These are phyloP conservation scores for Ecliptopera silaceata DNA, from an alignment of 2,888 invertebrate genomes.

Conservation along the genomic window DNA sequence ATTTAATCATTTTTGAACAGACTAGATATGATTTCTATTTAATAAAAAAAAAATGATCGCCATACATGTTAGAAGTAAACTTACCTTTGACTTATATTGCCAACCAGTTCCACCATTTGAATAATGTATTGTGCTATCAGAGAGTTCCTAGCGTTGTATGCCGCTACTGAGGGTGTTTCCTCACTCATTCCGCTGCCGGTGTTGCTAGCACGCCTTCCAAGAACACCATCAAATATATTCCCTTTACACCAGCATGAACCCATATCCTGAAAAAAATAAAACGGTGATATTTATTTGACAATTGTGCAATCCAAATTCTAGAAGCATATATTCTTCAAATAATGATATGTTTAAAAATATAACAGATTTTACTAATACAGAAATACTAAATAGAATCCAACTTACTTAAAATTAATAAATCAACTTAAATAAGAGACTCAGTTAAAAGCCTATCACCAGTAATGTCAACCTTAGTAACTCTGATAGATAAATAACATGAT, in stretches of 20 bases:
- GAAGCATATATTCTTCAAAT: too few relatives aligned
- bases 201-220: conserved; percentile 52
- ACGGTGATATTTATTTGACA: neutral
- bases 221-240: conserved; percentile 86
- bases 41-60: too few relatives aligned
- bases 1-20: too few relatives aligned
- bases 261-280: conserved; percentile 74
- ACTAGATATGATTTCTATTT: too few relatives aligned
- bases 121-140: neutral
- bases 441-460: neutral
- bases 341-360: too few relatives aligned
- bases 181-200: neutral
- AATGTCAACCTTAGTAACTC: neutral
- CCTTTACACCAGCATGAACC: conserved; percentile 91
- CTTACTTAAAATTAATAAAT: too few relatives aligned
- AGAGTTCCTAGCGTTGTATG: neutral
- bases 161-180: neutral
- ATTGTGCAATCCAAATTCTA: too few relatives aligned
- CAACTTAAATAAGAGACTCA: too few relatives aligned
- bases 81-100: neutral
- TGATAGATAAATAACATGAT: neutral
- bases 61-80: neutral
- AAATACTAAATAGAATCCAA: too few relatives aligned
- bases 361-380: too few relatives aligned
- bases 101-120: conserved; percentile 3